These are phyloP conservation scores for Chaetops frenatus DNA, from an alignment of 2,113 vertebrate species.

Conservation along the genomic window DNA sequence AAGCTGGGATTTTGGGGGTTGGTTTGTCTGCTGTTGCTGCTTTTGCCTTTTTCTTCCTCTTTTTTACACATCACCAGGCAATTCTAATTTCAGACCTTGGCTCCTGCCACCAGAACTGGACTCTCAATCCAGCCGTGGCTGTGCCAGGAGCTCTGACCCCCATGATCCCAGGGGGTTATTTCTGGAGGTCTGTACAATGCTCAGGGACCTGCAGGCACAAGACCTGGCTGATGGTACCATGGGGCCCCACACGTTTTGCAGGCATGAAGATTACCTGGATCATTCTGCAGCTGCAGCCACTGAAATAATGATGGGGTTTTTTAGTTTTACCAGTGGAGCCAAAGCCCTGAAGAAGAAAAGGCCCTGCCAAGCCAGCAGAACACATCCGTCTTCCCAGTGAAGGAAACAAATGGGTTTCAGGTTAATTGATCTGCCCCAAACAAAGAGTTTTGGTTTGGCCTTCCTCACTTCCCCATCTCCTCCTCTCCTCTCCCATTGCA, in stretches of 20 bases:
- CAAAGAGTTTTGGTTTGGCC: not conserved
- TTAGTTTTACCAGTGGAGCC: not conserved
- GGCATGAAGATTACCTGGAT: not conserved
- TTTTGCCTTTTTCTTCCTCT: not conserved
- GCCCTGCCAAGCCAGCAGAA: constrained; percentile 30
- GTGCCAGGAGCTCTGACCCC: fast-evolving
- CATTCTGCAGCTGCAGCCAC: not conserved
- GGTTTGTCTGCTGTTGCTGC: not conserved
- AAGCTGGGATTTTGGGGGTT: not conserved
- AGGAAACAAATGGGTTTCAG: not conserved
- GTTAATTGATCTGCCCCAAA: not conserved
- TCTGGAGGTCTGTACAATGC: not conserved
- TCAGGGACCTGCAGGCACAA: not conserved
- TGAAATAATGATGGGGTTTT: not conserved
- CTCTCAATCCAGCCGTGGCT: fast-evolving
- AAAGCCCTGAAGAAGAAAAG: not conserved
- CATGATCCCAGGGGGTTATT: fast-evolving
- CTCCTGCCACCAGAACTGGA: not conserved
- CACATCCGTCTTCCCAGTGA: not conserved
- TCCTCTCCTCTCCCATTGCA: not conserved
- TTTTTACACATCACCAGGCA: not conserved
- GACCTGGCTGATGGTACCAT: not conserved
- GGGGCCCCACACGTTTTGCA: not conserved
- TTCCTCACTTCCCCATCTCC: not conserved
- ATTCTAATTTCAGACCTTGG: not conserved